Evolutionary conservation across 2,113 vertebrate genomes (phyloP).

Genomic region (Catharus bicknelli): DNA sequence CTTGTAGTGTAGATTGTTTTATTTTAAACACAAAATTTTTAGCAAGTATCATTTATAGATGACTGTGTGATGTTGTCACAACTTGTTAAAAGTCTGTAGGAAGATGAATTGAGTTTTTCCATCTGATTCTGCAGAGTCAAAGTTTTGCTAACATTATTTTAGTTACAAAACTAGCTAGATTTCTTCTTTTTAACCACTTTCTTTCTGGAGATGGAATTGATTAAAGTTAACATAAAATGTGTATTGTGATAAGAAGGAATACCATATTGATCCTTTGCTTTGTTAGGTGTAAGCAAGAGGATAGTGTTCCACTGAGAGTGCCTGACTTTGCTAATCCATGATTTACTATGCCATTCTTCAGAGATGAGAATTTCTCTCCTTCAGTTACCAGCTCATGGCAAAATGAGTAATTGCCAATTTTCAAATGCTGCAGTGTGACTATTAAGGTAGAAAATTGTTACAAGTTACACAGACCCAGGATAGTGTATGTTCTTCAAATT

Average conservation of each 20-base stretch:
- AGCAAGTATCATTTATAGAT: not conserved
- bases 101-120: not conserved
- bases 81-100: not conserved
- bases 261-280: not conserved
- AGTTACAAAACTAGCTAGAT: not conserved
- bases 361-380: constrained; percentile 15
- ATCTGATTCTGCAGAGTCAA: not conserved
- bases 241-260: not conserved
- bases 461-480: not conserved
- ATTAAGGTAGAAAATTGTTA: constrained; percentile 49
- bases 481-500: constrained; percentile 16
- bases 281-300: not conserved
- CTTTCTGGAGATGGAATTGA: not conserved
- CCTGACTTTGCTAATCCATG: not conserved
- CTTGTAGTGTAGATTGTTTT: not conserved
- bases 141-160: not conserved
- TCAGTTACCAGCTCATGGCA: not conserved
- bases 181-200: not conserved
- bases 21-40: not conserved
- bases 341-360: constrained; percentile 22
- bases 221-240: not conserved
- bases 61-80: not conserved
- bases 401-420: constrained; percentile 53
- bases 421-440: not conserved
- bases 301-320: not conserved